These are phyloP conservation scores for Paelopatides confundens DNA, from an alignment of 53 echinoderm and acorn worm genomes.

Conservation along the genomic window DNA sequence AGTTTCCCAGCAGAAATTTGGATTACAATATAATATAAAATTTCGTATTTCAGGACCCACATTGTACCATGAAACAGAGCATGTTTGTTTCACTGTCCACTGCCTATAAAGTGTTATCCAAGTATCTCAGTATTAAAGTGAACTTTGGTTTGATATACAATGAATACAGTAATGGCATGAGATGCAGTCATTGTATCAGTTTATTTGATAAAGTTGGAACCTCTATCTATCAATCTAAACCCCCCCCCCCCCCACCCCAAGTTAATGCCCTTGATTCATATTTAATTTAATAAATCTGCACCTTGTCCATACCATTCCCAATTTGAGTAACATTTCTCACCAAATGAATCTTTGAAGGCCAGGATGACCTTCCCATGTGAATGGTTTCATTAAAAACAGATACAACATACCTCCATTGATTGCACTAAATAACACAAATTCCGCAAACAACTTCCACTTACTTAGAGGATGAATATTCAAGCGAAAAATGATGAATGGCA, in stretches of 20 bases:
- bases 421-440: constrained; percentile 73
- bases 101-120: too few relatives aligned
- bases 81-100: too few relatives aligned
- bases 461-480: constrained; percentile 69
- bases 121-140: too few relatives aligned
- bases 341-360: constrained; percentile 92
- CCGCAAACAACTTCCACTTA: constrained; percentile 69
- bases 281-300: too few relatives aligned
- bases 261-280: background rate
- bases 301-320: background rate
- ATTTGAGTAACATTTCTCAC: constrained; percentile 36
- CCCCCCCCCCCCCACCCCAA: background rate
- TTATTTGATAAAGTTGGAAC: too few relatives aligned
- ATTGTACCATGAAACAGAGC: too few relatives aligned
- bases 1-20: too few relatives aligned
- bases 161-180: too few relatives aligned
- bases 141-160: too few relatives aligned
- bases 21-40: too few relatives aligned
- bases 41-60: too few relatives aligned
- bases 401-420: constrained; percentile 78
- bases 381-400: constrained; percentile 80
- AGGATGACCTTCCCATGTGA: constrained; percentile 77
- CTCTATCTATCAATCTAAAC: background rate
- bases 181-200: too few relatives aligned
- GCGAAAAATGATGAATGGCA: constrained; percentile 85